These are phyloP conservation scores for Lophochroa leadbeateri DNA, from an alignment of 2,113 vertebrate species.

Conservation along the genomic window DNA sequence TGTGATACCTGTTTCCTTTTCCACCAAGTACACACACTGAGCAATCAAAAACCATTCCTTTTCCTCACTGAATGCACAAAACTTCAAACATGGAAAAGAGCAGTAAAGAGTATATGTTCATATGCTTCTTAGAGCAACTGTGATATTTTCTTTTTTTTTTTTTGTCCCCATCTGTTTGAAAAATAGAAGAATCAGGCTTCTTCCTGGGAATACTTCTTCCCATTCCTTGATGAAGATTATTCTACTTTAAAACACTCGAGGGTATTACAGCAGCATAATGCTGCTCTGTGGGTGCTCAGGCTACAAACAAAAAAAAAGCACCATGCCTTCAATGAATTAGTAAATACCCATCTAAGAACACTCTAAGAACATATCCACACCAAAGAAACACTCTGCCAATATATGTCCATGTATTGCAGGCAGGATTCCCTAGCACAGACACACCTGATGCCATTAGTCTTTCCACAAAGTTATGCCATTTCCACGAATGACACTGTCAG, in stretches of 20 bases:
- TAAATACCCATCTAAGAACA: not conserved
- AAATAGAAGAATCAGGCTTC: not conserved
- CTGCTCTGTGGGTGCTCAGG: not conserved
- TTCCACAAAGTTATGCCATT: not conserved
- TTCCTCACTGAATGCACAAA: not conserved
- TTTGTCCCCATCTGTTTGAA: not conserved
- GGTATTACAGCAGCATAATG: not conserved
- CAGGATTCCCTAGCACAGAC: not conserved
- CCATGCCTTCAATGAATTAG: not conserved
- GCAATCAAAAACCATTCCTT: not conserved
- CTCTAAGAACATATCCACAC: not conserved
- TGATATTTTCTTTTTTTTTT: not conserved
- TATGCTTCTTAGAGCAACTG: not conserved
- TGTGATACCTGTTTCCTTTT: not conserved
- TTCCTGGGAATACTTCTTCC: not conserved
- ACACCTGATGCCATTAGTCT: not conserved
- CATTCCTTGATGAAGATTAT: not conserved
- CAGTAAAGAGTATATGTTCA: not conserved
- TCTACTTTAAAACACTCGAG: not conserved
- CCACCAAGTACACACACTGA: not conserved
- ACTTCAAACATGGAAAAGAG: not conserved
- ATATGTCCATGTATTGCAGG: not conserved
- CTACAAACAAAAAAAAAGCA: too few relatives aligned
- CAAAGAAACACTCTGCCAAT: not conserved
- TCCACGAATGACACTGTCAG: not conserved